phyloP scores from a whole-genome alignment of 2,888 invertebrate species.

The Hemistola chrysoprasaria region DNA sequence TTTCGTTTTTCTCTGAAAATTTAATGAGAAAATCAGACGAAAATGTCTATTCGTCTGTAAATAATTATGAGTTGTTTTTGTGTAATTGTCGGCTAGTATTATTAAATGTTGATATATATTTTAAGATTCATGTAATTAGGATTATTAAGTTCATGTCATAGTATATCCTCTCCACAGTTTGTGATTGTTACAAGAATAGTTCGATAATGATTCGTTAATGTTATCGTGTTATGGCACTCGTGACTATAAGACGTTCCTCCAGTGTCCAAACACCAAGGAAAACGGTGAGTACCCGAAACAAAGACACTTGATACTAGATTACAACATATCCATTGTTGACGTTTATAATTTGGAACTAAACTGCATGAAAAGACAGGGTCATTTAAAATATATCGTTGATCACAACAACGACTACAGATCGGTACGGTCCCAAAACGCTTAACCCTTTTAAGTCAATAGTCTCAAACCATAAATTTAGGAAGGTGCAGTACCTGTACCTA shows the following conservation, averaged over 20 bases:
- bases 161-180: slow-evolving; percentile 58
- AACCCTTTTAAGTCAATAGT: no score
- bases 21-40: slow-evolving; percentile 29
- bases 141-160: slow-evolving; percentile 61
- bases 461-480: no score
- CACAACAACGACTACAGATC: slow-evolving; percentile 2
- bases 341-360: slow-evolving; percentile 18
- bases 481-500: no score
- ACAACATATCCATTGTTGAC: slow-evolving; percentile 30
- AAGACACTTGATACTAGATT: slow-evolving; percentile 17
- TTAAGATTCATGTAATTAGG: slow-evolving; percentile 61
- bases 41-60: slow-evolving; percentile 34
- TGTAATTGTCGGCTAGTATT: slow-evolving; percentile 36
- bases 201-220: slow-evolving; percentile 69
- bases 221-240: slow-evolving; percentile 80
- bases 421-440: no score
- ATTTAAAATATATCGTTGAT: slow-evolving; percentile 1
- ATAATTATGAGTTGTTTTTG: slow-evolving; percentile 33
- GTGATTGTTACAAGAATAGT: slow-evolving; percentile 64
- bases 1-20: slow-evolving; percentile 36
- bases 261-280: slow-evolving; percentile 78
- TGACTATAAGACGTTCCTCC: slow-evolving; percentile 78
- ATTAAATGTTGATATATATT: slow-evolving; percentile 47
- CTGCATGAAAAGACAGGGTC: slow-evolving; percentile 25
- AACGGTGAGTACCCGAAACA: slow-evolving; percentile 62